A percentile compares a stretch with the other conserved stretches of the same genome.
Evolutionary conservation across 1,140 invertebrate species (phyloP).

Genomic region (Drosophila auraria): DNA sequence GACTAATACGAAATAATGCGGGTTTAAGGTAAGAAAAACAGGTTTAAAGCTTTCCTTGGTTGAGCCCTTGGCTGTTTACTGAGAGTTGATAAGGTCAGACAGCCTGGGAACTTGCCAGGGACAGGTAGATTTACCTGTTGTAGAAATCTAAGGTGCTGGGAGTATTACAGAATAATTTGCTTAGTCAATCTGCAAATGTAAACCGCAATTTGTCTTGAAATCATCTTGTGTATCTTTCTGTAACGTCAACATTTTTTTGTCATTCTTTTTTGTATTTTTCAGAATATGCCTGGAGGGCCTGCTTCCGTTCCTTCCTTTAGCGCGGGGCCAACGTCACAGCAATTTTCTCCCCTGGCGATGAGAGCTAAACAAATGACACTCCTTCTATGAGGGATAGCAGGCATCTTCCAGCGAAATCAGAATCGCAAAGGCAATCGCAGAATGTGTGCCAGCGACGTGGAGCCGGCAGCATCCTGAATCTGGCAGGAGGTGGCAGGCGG

Average conservation of each 20-base stretch:
- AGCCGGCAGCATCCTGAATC: slow-evolving; percentile 3
- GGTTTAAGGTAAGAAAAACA: not conserved
- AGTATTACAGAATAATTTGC: slow-evolving; percentile 20
- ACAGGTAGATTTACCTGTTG: slow-evolving; percentile 3
- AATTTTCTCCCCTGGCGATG: slow-evolving; percentile 28
- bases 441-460: slow-evolving; percentile 32
- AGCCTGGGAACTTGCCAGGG: not conserved
- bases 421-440: slow-evolving; percentile 30
- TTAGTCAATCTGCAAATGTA: slow-evolving; percentile 20
- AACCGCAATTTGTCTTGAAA: slow-evolving; percentile 35
- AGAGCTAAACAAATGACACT: slow-evolving; percentile 47
- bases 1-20: slow-evolving; percentile 10
- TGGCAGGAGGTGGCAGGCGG: slow-evolving; percentile 21
- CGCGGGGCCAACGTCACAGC: slow-evolving; percentile 24
- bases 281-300: slow-evolving; percentile 38
- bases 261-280: slow-evolving; percentile 18
- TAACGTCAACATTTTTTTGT: slow-evolving; percentile 31
- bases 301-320: not conserved
- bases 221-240: slow-evolving; percentile 40
- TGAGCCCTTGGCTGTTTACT: not conserved
- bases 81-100: not conserved
- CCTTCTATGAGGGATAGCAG: slow-evolving; percentile 31
- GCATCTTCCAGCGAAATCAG: slow-evolving; percentile 12
- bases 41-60: not conserved
- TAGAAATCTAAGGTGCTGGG: not conserved